These are phyloP conservation scores for Pissodes strobi DNA, from an alignment of 1,140 invertebrate species.

Conservation along the genomic window DNA sequence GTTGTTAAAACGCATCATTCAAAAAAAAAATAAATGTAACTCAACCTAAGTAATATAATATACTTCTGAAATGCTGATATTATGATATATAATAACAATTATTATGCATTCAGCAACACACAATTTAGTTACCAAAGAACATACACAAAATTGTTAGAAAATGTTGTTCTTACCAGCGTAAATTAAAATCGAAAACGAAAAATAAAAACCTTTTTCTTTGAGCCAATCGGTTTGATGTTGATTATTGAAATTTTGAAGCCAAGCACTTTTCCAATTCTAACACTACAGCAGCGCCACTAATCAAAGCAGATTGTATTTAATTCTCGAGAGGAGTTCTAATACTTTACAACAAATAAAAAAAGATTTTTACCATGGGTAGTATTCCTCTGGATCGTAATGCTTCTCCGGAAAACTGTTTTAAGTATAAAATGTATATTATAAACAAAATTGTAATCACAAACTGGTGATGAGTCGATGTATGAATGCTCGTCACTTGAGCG, in stretches of 20 bases:
- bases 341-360: slow-evolving; percentile 20
- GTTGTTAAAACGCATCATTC: too few species aligned
- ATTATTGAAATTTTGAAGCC: not conserved
- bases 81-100: not conserved
- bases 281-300: slow-evolving; percentile 23
- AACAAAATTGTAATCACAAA: slow-evolving; percentile 3
- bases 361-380: slow-evolving; percentile 67
- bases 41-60: too few species aligned
- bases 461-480: not conserved
- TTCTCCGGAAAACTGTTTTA: slow-evolving; percentile 72
- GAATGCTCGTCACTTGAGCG: too few species aligned
- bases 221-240: slow-evolving; percentile 24
- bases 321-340: too few species aligned
- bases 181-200: not conserved
- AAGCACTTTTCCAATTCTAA: not conserved
- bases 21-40: too few species aligned
- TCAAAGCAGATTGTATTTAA: not conserved
- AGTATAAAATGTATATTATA: slow-evolving; percentile 45
- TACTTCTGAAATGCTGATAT: not conserved
- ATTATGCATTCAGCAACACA: slow-evolving; percentile 29
- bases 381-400: slow-evolving; percentile 69
- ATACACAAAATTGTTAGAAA: slow-evolving; percentile 21
- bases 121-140: slow-evolving; percentile 29
- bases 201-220: slow-evolving; percentile 11
- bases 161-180: slow-evolving; percentile 33